phyloP scores from a whole-genome alignment of 53 echinoderm and acorn worm genomes.

The Echinarachnius parma region DNA sequence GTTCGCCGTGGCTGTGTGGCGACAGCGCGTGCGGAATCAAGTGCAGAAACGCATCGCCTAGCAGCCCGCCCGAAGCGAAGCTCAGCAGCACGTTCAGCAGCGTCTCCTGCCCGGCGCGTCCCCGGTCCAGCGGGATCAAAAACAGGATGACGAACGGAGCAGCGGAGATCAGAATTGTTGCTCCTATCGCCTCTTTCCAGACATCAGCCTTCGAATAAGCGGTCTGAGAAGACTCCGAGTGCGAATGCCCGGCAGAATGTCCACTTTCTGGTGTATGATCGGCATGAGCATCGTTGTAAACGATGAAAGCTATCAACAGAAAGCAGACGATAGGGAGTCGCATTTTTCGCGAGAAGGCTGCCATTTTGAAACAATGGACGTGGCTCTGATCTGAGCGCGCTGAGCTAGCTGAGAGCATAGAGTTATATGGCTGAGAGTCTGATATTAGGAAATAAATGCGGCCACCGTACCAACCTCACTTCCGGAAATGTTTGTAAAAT shows the following conservation, averaged over 20 bases:
- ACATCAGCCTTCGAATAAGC: conserved; percentile 17
- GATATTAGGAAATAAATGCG: no score
- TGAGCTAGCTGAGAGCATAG: no score
- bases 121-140: conserved; percentile 85
- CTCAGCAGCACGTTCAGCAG: conserved; percentile 80
- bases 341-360: conserved; percentile 48
- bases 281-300: conserved; percentile 17
- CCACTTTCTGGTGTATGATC: conserved; percentile 23
- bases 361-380: conserved; percentile 56
- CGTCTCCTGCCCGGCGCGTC: conserved; percentile 68
- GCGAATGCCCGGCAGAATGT: conserved; percentile 33
- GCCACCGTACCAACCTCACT: no score
- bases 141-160: conserved; percentile 93
- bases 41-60: conserved; percentile 94
- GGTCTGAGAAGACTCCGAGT: neutral
- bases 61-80: conserved; percentile 91
- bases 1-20: conserved; percentile 72
- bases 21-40: conserved; percentile 90
- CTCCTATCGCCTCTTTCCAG: conserved; percentile 91
- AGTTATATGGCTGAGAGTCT: no score
- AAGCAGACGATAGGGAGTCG: conserved; percentile 49
- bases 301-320: conserved; percentile 28
- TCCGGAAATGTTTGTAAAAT: no score
- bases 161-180: conserved; percentile 87
- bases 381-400: no score